Conservation (phyloP, 2,888 invertebrate genomes). For the Ferrisia virgata region DNA sequence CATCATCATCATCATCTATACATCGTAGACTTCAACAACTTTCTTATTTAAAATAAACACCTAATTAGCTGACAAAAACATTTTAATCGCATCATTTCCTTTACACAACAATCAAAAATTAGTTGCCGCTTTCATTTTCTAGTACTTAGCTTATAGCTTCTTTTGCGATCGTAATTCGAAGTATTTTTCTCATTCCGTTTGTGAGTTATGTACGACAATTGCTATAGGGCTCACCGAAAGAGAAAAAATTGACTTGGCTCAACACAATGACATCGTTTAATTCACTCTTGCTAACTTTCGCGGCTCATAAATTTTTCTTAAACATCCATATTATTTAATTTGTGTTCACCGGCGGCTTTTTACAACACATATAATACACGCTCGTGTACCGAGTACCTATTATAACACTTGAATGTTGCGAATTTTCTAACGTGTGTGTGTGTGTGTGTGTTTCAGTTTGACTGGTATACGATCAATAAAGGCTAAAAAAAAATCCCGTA, state of each 20-base stretch:
- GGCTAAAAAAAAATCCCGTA: background rate
- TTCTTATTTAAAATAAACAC: constrained; percentile 7
- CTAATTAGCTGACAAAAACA: constrained; percentile 21
- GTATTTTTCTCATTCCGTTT: background rate
- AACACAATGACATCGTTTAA: constrained; percentile 1
- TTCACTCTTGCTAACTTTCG: constrained; percentile 30
- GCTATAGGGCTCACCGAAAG: background rate
- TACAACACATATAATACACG: background rate
- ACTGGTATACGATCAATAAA: background rate
- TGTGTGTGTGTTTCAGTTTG: background rate
- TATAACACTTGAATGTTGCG: background rate
- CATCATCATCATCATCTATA: background rate
- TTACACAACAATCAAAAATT: constrained; percentile 19
- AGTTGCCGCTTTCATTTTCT: background rate
- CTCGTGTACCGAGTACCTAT: background rate
- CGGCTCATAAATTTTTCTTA: constrained; percentile 38
- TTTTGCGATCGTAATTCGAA: background rate
- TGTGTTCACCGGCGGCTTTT: background rate
- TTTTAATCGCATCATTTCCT: constrained; percentile 19
- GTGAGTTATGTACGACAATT: background rate
- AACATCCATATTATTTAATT: constrained; percentile 29
- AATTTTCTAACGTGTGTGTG: background rate
- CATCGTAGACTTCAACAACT: constrained; percentile 18
- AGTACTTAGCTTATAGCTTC: background rate
- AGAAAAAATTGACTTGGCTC: background rate